Percentiles rank a stretch among this genome's conserved stretches.
phyloP scores from a whole-genome alignment of 2,888 invertebrate species.

The Pterostichus madidus region DNA sequence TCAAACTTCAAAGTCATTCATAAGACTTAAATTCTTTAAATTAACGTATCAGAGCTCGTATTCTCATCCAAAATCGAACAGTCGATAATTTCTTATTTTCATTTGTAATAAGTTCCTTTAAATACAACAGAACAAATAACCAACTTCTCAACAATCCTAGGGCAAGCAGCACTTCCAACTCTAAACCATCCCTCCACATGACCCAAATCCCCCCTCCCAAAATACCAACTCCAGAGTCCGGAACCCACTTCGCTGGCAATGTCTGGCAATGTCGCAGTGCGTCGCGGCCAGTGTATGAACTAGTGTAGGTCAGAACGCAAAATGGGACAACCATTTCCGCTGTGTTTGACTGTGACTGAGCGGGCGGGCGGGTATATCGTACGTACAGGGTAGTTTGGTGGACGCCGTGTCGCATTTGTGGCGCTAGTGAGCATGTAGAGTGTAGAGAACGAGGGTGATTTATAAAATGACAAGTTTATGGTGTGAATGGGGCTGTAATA shows the following conservation, averaged over 20 bases:
- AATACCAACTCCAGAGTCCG: neutral
- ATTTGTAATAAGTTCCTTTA: too few species aligned
- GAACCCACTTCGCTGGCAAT: neutral
- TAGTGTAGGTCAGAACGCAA: constrained; percentile 22
- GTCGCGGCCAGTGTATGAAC: neutral
- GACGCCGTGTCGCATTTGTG: neutral
- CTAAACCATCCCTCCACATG: neutral
- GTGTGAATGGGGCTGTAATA: constrained; percentile 4
- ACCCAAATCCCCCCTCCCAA: neutral
- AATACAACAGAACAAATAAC: too few species aligned
- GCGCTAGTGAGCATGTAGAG: constrained; percentile 18
- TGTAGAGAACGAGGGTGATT: constrained; percentile 7
- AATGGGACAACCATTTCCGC: neutral
- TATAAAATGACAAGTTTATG: constrained; percentile 41
- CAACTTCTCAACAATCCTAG: too few species aligned
- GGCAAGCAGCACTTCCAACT: too few species aligned
- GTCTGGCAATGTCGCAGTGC: constrained; percentile 5
- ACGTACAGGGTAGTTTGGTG: neutral
- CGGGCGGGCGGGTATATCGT: neutral
- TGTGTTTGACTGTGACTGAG: constrained; percentile 4
- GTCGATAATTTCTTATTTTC: too few species aligned
- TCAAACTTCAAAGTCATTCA: too few species aligned
- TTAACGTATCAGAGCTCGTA: too few species aligned
- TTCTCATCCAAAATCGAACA: too few species aligned
- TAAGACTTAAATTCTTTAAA: too few species aligned